Evolutionary conservation across 2,888 invertebrate genomes (phyloP).

Genomic region (Morpho achilles): DNA sequence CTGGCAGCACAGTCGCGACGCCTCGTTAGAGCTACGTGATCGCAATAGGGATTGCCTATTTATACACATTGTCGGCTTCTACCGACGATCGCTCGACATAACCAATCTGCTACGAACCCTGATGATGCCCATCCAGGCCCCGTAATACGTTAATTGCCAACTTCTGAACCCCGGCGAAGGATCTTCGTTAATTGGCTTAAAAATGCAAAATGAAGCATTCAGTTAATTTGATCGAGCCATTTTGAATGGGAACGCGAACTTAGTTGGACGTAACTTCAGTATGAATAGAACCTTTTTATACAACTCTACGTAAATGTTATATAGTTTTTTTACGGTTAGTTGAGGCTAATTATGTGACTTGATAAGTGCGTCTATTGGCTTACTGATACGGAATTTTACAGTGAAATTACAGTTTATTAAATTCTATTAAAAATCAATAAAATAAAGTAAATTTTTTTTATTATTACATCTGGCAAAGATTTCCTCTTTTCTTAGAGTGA

Average conservation of each 20-base stretch:
- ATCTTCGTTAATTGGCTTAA: constrained; percentile 36
- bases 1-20: constrained; percentile 56
- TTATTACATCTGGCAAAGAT: too few species aligned
- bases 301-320: constrained; percentile 42
- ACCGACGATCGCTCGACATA: constrained; percentile 38
- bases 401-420: too few species aligned
- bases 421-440: too few species aligned
- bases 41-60: constrained; percentile 73
- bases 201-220: constrained; percentile 52
- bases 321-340: constrained; percentile 32
- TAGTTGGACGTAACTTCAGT: constrained; percentile 56
- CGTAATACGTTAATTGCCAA: constrained; percentile 22
- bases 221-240: constrained; percentile 50
- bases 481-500: too few species aligned
- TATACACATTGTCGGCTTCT: constrained; percentile 69
- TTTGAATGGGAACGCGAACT: constrained; percentile 52
- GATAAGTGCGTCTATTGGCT: too few species aligned
- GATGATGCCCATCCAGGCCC: constrained; percentile 31
- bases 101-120: constrained; percentile 42
- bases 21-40: constrained; percentile 74
- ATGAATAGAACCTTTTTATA: constrained; percentile 57
- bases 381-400: too few species aligned
- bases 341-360: constrained; percentile 29
- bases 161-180: constrained; percentile 27
- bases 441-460: too few species aligned